Conservation (phyloP, 2,888 invertebrate genomes). For the Pristionchus mayeri region DNA sequence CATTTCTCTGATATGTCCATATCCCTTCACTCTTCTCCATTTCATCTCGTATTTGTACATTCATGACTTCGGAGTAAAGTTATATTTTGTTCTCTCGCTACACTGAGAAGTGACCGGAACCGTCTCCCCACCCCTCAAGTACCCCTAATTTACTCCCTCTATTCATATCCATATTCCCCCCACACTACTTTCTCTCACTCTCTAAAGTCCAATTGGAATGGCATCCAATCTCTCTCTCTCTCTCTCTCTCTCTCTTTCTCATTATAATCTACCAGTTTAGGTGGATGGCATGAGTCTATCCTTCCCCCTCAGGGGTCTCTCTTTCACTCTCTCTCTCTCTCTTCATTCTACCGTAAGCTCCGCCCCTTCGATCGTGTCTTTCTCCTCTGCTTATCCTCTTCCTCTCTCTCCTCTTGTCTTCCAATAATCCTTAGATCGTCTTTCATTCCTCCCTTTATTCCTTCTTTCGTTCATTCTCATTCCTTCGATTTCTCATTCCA, state of each 20-base stretch:
- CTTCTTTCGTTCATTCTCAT: neutral
- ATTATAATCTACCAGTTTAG: slow-evolving; percentile 43
- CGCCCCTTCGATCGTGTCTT: slow-evolving; percentile 38
- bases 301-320: slow-evolving; percentile 36
- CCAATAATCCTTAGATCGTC: neutral
- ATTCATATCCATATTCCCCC: slow-evolving; percentile 50
- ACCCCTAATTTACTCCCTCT: slow-evolving; percentile 33
- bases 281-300: slow-evolving; percentile 29
- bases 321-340: slow-evolving; percentile 49
- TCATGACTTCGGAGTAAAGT: slow-evolving; percentile 11
- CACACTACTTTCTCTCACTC: slow-evolving; percentile 51
- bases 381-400: slow-evolving; percentile 9
- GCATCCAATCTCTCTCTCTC: slow-evolving; percentile 49
- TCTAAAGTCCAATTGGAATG: slow-evolving; percentile 51
- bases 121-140: slow-evolving; percentile 18
- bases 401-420: slow-evolving; percentile 22
- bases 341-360: slow-evolving; percentile 25
- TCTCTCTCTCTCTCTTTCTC: slow-evolving; percentile 52
- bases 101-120: slow-evolving; percentile 20
- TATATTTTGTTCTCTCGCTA: too few species aligned
- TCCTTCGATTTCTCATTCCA: neutral
- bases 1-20: neutral
- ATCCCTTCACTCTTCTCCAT: neutral
- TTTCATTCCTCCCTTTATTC: neutral
- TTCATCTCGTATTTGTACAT: slow-evolving; percentile 28